A percentile compares a stretch with the other conserved stretches of the same genome.
Conservation (phyloP, 1,140 invertebrate genomes). For the Muscidifurax raptorellus region DNA sequence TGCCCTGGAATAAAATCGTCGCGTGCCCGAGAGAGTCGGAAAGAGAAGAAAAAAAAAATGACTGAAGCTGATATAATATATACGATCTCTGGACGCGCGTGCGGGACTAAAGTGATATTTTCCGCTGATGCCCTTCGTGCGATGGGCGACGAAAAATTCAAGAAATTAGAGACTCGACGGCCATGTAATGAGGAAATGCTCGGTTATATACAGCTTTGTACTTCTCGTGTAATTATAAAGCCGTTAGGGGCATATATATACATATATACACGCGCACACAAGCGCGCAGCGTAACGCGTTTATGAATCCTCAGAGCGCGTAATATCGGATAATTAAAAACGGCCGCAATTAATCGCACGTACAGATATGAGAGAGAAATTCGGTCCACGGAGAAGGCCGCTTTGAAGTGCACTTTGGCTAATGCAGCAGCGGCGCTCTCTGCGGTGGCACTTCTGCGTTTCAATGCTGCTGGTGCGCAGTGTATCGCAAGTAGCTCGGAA, state of each 20-base stretch:
- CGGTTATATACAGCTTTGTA: not conserved
- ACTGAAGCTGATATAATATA: no score
- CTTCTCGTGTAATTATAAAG: not conserved
- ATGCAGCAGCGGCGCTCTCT: constrained; percentile 55
- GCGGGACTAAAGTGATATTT: not conserved
- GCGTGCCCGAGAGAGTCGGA: no score
- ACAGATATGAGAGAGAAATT: not conserved
- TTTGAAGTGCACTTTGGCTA: constrained; percentile 62
- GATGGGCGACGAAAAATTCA: not conserved
- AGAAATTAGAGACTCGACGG: not conserved
- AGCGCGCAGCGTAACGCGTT: no score
- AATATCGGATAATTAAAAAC: not conserved
- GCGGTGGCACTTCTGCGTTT: constrained; percentile 56
- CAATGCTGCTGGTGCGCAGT: not conserved
- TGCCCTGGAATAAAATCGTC: no score
- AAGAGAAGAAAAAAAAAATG: not conserved
- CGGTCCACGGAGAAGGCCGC: not conserved
- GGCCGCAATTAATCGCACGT: not conserved
- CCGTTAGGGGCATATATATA: not conserved
- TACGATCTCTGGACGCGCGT: not conserved
- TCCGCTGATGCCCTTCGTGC: not conserved
- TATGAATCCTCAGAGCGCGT: no score
- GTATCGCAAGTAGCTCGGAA: not conserved
- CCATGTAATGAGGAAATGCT: not conserved
- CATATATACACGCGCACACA: no score